Percentiles rank a stretch among this genome's conserved stretches.
Conservation (phyloP, 2,888 invertebrate genomes). For the Abrostola tripartita region DNA sequence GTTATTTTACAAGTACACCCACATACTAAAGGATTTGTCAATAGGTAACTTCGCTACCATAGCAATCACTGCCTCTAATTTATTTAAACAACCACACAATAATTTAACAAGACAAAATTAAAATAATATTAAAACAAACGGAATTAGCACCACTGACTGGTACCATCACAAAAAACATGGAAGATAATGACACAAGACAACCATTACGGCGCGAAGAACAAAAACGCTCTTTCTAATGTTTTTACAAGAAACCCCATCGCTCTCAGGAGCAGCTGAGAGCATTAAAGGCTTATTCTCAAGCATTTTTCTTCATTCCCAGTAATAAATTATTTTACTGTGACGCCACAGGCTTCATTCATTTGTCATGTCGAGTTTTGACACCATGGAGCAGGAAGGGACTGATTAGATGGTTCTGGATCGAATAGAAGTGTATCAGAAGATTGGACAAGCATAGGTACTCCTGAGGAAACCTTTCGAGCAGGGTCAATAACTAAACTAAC, state of each 20-base stretch:
- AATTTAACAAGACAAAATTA: background rate
- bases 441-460: conserved; percentile 34
- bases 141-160: conserved; percentile 41
- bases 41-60: too few species aligned
- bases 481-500: conserved; percentile 3
- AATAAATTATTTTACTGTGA: conserved; percentile 71
- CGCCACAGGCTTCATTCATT: conserved; percentile 67
- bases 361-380: conserved; percentile 68
- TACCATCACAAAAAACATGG: conserved; percentile 42
- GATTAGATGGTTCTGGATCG: conserved; percentile 36
- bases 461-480: conserved; percentile 6
- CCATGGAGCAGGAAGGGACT: conserved; percentile 47
- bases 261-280: conserved; percentile 52
- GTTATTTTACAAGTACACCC: too few species aligned
- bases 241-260: conserved; percentile 47
- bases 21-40: too few species aligned
- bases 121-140: conserved; percentile 2
- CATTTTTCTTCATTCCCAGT: conserved; percentile 71
- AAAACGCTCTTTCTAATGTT: conserved; percentile 48
- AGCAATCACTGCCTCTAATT: background rate
- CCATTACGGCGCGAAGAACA: conserved; percentile 38
- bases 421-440: conserved; percentile 32
- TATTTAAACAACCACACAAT: background rate
- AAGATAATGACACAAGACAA: conserved; percentile 49
- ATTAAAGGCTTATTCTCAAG: conserved; percentile 67